Evolutionary conservation across 64 coral and sea anemone genomes (phyloP).

Genomic region (Acropora yongei): DNA sequence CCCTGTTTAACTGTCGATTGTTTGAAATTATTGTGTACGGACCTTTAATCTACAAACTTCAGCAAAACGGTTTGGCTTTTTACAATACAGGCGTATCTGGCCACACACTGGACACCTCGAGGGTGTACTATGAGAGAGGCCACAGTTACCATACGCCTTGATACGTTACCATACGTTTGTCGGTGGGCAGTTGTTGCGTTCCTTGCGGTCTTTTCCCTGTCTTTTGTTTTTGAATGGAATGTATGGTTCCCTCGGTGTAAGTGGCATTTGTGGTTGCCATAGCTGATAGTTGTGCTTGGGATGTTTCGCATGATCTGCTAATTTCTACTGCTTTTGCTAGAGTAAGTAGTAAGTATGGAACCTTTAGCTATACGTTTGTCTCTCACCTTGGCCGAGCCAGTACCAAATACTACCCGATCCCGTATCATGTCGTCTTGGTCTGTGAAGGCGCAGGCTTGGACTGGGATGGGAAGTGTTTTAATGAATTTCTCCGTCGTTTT

Average conservation of each 20-base stretch:
- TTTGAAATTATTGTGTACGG: not conserved
- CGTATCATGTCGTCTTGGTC: constrained; percentile 1
- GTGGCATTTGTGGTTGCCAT: not conserved
- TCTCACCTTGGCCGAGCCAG: constrained; percentile 43
- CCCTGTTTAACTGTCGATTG: too few species aligned
- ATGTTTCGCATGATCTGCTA: constrained; percentile 48
- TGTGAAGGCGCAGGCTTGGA: constrained; percentile 26
- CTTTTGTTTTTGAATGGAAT: not conserved
- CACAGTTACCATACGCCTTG: constrained; percentile 68
- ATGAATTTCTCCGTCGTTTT: constrained; percentile 45
- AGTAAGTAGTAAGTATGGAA: constrained; percentile 36
- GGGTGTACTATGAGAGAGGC: not conserved
- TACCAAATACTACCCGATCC: constrained; percentile 49
- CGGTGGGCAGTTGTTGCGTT: too few species aligned
- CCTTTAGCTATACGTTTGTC: constrained; percentile 21
- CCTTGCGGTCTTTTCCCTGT: too few species aligned
- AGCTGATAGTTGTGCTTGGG: constrained; percentile 25
- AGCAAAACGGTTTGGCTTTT: too few species aligned
- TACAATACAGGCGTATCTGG: constrained; percentile 40
- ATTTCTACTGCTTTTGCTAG: constrained; percentile 71
- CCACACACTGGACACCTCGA: constrained; percentile 60
- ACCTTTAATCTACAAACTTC: too few species aligned
- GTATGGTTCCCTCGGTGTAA: too few species aligned
- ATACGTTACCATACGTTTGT: too few species aligned
- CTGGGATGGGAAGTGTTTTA: not conserved